Evolutionary conservation across 2,888 invertebrate species (phyloP).

Genomic region (Acleris sparsana): DNA sequence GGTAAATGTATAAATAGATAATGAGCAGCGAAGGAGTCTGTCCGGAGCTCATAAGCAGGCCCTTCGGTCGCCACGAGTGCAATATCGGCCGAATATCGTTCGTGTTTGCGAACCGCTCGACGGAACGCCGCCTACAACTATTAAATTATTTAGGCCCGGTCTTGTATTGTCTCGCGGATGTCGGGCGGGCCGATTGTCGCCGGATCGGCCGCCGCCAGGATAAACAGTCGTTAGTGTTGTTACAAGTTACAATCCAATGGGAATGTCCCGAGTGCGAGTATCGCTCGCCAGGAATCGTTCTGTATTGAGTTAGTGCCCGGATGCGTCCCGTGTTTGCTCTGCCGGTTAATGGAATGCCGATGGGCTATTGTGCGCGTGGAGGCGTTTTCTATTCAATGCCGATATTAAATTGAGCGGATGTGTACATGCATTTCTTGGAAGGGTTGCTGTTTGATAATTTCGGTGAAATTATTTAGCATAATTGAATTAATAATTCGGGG

Average conservation of each 20-base stretch:
- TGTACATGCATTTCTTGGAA: constrained; percentile 57
- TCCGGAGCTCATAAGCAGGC: constrained; percentile 38
- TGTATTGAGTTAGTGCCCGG: constrained; percentile 70
- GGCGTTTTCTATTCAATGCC: constrained; percentile 73
- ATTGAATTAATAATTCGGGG: constrained; percentile 30
- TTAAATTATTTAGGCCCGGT: constrained; percentile 78
- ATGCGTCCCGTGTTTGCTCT: constrained; percentile 72
- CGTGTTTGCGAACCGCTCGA: constrained; percentile 71
- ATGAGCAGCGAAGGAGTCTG: constrained; percentile 35
- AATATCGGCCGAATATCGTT: constrained; percentile 36
- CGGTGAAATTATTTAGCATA: constrained; percentile 45
- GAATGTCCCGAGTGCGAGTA: constrained; percentile 59
- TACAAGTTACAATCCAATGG: constrained; percentile 67
- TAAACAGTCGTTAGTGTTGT: constrained; percentile 77
- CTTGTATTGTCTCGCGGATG: constrained; percentile 76
- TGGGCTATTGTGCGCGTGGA: constrained; percentile 70
- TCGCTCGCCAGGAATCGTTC: constrained; percentile 68
- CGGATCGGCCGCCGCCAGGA: constrained; percentile 58
- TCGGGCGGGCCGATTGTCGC: constrained; percentile 47
- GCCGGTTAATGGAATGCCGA: constrained; percentile 80
- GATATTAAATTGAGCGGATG: constrained; percentile 69
- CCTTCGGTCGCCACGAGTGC: constrained; percentile 36
- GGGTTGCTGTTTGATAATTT: constrained; percentile 54
- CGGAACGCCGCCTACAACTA: constrained; percentile 62
- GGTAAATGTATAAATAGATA: constrained; percentile 36